Percentiles rank a stretch among this genome's conserved stretches.
Conservation (phyloP, 2,797 vertebrate genomes). For the Brotula barbata region DNA sequence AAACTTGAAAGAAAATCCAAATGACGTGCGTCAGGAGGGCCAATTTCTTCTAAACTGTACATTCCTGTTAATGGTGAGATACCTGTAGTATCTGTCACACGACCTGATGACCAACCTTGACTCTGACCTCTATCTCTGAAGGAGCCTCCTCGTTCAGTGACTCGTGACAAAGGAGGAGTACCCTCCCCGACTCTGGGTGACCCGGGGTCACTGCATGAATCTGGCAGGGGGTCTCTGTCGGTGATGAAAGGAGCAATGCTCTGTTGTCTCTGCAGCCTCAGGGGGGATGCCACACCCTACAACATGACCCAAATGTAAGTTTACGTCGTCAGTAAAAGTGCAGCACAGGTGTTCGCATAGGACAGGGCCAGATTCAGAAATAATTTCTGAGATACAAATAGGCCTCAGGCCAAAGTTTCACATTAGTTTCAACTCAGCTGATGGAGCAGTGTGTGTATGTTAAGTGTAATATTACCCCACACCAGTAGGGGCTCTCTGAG, state of each 20-base stretch:
- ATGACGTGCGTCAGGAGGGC: too few species aligned
- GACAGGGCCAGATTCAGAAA: too few species aligned
- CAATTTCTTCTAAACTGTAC: not conserved
- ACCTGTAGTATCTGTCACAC: not conserved
- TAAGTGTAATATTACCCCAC: too few species aligned
- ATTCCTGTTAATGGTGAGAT: not conserved
- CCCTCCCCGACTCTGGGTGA: constrained; percentile 65
- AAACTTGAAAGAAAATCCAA: too few species aligned
- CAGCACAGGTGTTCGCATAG: too few species aligned
- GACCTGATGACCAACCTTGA: constrained; percentile 45
- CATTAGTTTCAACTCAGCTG: too few species aligned
- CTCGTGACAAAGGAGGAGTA: constrained; percentile 47
- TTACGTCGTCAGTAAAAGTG: too few species aligned
- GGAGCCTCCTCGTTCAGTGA: constrained; percentile 65
- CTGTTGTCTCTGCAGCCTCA: constrained; percentile 66
- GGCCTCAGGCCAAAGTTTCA: too few species aligned
- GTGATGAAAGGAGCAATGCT: constrained; percentile 77
- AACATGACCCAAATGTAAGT: constrained; percentile 13
- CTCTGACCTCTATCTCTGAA: constrained; percentile 66
- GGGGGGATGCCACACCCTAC: constrained; percentile 72
- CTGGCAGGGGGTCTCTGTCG: constrained; percentile 72
- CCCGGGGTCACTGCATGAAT: constrained; percentile 63
- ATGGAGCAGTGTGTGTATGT: too few species aligned
- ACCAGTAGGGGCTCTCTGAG: too few species aligned
- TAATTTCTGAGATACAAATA: too few species aligned